A percentile compares a stretch with the other conserved stretches of the same genome.
phyloP scores from a whole-genome alignment of 2,113 vertebrate genomes.

The Mus musculus region GRCm39 chr11:21498001-21498500 shows the following conservation, averaged over 20 bases:
- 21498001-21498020: not conserved
- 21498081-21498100: not conserved
- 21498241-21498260: not conserved
- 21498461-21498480: not conserved
- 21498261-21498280: slow-evolving; percentile 24
- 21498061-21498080: not conserved
- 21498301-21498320: not conserved
- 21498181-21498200: not conserved
- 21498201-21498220: slow-evolving; percentile 38
- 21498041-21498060: slow-evolving; percentile 13
- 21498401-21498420: not conserved
- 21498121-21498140: not conserved
- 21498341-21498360: not conserved
- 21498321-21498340: slow-evolving; percentile 18
- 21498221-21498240: not conserved
- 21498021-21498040: not conserved
- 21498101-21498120: slow-evolving; percentile 4
- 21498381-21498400: not conserved
- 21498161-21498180: not conserved
- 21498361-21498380: not conserved
- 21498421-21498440: not conserved
- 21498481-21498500: not conserved
- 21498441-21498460: not conserved
- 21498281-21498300: not conserved
- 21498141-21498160: slow-evolving; percentile 10